These are phyloP conservation scores for Cerceris ruficornis DNA, from an alignment of 2,888 invertebrate genomes.

Conservation along the genomic window DNA sequence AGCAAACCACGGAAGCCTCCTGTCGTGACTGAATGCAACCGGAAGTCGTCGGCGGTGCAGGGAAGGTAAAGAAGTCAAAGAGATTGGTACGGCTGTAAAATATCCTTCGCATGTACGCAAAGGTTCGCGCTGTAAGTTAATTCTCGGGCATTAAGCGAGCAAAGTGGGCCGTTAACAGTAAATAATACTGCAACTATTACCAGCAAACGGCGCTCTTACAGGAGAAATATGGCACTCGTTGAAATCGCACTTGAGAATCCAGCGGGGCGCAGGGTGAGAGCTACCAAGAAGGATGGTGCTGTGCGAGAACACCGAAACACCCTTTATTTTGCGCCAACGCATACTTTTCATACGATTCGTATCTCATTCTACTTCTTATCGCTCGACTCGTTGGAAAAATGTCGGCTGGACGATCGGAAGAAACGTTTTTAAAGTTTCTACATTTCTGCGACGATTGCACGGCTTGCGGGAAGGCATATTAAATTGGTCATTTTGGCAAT, in stretches of 20 bases:
- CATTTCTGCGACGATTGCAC: too few relatives aligned
- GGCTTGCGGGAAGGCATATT: too few relatives aligned
- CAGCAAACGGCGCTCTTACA: constrained; percentile 61
- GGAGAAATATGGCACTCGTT: constrained; percentile 68
- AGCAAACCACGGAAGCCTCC: constrained; percentile 9
- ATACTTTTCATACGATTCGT: constrained; percentile 20
- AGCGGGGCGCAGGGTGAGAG: constrained; percentile 14
- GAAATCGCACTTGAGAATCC: constrained; percentile 67
- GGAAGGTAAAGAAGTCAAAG: constrained; percentile 35
- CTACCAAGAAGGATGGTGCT: constrained; percentile 22
- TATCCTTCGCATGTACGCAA: constrained; percentile 60
- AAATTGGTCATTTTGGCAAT: background rate
- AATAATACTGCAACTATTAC: constrained; percentile 77
- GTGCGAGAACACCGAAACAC: background rate
- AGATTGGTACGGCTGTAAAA: constrained; percentile 54
- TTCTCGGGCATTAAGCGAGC: constrained; percentile 60
- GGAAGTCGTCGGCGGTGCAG: background rate
- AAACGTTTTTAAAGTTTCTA: too few relatives aligned
- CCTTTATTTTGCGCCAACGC: background rate
- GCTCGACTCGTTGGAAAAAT: background rate
- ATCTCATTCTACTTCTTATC: constrained; percentile 33
- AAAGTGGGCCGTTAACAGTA: constrained; percentile 75
- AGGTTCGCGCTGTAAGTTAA: constrained; percentile 69
- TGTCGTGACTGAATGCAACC: background rate
- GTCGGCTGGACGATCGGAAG: too few relatives aligned